Conservation (phyloP, 2,797 vertebrate species). For the Chelon auratus region DNA sequence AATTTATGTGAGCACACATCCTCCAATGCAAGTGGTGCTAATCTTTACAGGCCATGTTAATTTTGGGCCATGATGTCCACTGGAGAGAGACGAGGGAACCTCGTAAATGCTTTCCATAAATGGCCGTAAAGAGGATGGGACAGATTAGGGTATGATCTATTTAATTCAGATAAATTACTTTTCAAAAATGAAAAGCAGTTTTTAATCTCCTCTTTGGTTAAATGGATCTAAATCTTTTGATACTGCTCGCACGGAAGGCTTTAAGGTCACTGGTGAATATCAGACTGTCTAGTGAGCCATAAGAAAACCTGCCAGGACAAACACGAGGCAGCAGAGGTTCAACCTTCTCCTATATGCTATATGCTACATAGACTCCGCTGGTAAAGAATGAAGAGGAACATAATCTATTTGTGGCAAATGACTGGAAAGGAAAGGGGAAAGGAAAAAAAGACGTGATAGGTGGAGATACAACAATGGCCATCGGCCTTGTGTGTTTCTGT, state of each 20-base stretch:
- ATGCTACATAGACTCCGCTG: constrained; percentile 5
- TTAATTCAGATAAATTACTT: constrained; percentile 73
- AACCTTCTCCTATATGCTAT: not conserved
- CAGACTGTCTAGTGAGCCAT: constrained; percentile 20
- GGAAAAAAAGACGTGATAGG: constrained; percentile 34
- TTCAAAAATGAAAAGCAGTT: constrained; percentile 57
- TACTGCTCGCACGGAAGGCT: constrained; percentile 43
- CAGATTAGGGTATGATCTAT: constrained; percentile 70
- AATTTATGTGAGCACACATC: constrained; percentile 20
- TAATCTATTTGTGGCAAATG: constrained; percentile 46
- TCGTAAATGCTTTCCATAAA: constrained; percentile 52
- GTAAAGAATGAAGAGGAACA: constrained; percentile 29
- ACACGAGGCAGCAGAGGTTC: constrained; percentile 11
- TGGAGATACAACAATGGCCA: constrained; percentile 63
- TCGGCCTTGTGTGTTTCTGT: constrained; percentile 38
- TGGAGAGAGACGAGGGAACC: constrained; percentile 50
- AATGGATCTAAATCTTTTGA: constrained; percentile 69
- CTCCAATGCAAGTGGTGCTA: constrained; percentile 10
- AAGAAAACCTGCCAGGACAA: constrained; percentile 22
- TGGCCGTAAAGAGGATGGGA: constrained; percentile 60
- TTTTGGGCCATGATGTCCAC: constrained; percentile 43
- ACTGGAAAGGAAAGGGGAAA: constrained; percentile 64
- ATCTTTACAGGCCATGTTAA: constrained; percentile 48
- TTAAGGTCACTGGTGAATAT: constrained; percentile 22
- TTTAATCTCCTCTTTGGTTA: constrained; percentile 67